phyloP scores from a whole-genome alignment of 2,888 invertebrate species.

The Himalopsyche kuldschensis region DNA sequence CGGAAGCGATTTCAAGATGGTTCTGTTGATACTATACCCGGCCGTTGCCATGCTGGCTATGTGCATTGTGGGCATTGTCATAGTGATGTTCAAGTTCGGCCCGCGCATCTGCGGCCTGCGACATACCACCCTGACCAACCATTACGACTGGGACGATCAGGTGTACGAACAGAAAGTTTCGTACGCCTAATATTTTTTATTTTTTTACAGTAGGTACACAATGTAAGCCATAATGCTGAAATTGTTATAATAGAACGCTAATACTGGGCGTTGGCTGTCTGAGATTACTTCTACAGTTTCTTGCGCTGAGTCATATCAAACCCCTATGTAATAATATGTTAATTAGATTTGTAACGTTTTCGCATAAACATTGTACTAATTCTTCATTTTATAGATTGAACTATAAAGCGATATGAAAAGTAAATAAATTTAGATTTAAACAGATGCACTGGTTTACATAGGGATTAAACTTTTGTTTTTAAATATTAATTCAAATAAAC shows the following conservation, averaged over 20 bases:
- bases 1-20: constrained; percentile 51
- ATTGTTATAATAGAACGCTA: not conserved
- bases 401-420: too few relatives aligned
- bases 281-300: too few relatives aligned
- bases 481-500: too few relatives aligned
- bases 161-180: constrained; percentile 62
- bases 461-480: too few relatives aligned
- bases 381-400: too few relatives aligned
- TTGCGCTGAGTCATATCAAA: too few relatives aligned
- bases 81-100: constrained; percentile 75
- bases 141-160: constrained; percentile 68
- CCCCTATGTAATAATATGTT: too few relatives aligned
- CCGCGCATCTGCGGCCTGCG: constrained; percentile 70
- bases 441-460: too few relatives aligned
- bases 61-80: constrained; percentile 74
- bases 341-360: too few relatives aligned
- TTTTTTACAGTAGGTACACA: not conserved
- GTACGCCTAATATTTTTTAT: constrained; percentile 19
- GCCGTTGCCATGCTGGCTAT: constrained; percentile 73
- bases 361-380: too few relatives aligned
- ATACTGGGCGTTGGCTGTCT: not conserved
- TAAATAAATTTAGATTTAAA: too few relatives aligned
- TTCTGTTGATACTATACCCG: constrained; percentile 77
- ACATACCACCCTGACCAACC: constrained; percentile 67
- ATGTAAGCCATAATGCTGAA: not conserved